Base-by-base conservation (phyloP, 1,140 invertebrate species). In the Trachelipus rathkii region DNA sequence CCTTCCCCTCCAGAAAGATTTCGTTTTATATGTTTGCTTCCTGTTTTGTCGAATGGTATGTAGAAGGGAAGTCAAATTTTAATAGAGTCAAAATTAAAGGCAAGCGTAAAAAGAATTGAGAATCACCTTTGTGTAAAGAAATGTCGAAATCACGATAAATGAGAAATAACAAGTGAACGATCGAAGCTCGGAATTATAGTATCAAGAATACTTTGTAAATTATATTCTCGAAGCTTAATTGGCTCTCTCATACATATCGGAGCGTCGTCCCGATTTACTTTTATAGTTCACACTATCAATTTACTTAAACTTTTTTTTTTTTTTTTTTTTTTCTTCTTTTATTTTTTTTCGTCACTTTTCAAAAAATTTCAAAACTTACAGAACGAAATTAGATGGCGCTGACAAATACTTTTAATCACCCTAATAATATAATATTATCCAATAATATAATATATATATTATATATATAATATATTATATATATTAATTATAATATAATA, bases 111-210 rank as follows among this genome's bases (percentile, higher is more conserved):
- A 78, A 78, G 77, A 75, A 78, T 78, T 78, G n/a, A n/a, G 77
- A 73, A 78, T 78, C n/a, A n/a, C 77, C 74, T 72, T 73, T 78
- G 73, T 74, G 77, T 78, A 78, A 78, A n/a, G n/a, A 73, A 78
- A 73, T 78, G 77, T 78, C 72, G 77, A n/a, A 73, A 78, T 78
- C 77, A 78, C 75, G 77, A 78, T 78, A 78, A 78, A 78, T 78
- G 77, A n/a, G 77, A 74, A 69, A 71, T 68, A 75, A 78, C 77
- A 78, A 78, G 77, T 78, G 77, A n/a, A 78, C 77, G 75, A 78
- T 78, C 77, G 77, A 78, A 78, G 77, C 77, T 78, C 75, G 77
- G 77, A 78, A 78, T n/a, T n/a, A 78, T 78, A 78, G 77, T 78
- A 73, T 78, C 73, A 78, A n/a, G n/a, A 73, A 78, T 78, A 73